Evolutionary conservation across 2,888 invertebrate genomes (phyloP).

Genomic region (Nematopogon swammerdamellus): DNA sequence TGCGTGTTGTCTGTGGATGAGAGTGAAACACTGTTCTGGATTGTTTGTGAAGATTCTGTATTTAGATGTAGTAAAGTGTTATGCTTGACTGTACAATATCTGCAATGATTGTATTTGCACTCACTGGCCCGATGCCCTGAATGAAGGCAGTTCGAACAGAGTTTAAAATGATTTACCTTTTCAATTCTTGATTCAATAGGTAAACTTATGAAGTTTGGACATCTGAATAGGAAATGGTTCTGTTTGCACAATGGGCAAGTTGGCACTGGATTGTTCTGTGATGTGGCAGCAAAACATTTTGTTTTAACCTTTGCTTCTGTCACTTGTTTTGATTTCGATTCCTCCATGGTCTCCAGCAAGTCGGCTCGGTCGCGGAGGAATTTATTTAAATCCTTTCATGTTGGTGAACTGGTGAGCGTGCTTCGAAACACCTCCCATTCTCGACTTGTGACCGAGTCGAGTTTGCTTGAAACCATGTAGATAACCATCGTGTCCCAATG

Average conservation of each 20-base stretch:
- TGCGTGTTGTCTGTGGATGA: background rate
- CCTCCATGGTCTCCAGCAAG: background rate
- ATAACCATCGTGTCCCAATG: conserved; percentile 1
- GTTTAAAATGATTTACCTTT: conserved; percentile 4
- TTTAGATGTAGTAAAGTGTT: conserved; percentile 1
- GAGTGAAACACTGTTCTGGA: background rate
- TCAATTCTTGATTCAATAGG: conserved; percentile 1
- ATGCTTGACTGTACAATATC: background rate
- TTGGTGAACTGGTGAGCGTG: background rate
- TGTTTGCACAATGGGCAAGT: conserved; percentile 5
- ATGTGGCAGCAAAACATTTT: background rate
- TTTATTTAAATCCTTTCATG: background rate
- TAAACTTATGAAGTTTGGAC: conserved; percentile 4
- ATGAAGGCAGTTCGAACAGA: conserved; percentile 7
- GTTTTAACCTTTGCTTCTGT: background rate
- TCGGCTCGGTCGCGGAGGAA: background rate
- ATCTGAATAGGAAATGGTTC: conserved; percentile 5
- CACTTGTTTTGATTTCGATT: background rate
- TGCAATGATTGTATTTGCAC: background rate
- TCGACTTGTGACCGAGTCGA: background rate
- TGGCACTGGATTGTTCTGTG: background rate
- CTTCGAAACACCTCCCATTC: background rate
- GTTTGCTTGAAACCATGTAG: background rate
- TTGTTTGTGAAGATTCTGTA: background rate
- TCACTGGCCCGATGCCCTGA: conserved; percentile 5